Evolutionary conservation across 2,113 vertebrate species (phyloP).

Genomic region (Lanius ludovicianus): DNA sequence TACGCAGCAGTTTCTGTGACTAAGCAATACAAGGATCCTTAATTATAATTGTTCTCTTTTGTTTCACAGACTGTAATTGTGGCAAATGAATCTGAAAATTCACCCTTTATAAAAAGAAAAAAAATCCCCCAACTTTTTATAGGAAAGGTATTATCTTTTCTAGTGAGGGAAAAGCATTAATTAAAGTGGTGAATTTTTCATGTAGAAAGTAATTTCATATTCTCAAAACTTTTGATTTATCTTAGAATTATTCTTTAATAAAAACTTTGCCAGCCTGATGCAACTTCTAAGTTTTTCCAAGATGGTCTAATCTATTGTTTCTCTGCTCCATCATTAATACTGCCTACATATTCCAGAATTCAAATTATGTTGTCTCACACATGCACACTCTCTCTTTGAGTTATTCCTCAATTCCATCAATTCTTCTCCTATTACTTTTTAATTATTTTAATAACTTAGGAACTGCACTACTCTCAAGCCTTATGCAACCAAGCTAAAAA

Average conservation of each 20-base stretch:
- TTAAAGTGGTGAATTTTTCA: background rate
- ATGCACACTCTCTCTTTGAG: background rate
- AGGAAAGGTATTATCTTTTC: background rate
- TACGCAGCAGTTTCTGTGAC: background rate
- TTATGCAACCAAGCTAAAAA: background rate
- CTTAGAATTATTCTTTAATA: background rate
- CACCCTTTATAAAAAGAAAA: background rate
- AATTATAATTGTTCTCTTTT: background rate
- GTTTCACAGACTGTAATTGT: background rate
- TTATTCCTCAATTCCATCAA: background rate
- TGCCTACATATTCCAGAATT: background rate
- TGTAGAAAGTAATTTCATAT: background rate
- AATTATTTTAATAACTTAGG: background rate
- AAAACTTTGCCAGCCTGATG: background rate
- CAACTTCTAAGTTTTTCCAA: background rate
- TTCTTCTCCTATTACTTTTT: background rate
- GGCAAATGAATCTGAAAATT: background rate
- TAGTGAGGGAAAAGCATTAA: background rate
- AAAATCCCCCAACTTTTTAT: background rate
- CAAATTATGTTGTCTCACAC: background rate
- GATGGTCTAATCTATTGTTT: background rate
- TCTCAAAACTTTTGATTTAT: background rate
- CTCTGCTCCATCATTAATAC: background rate
- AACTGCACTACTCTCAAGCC: background rate
- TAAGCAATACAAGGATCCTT: background rate